Percentiles rank a stretch among this genome's conserved stretches.
phyloP scores from a whole-genome alignment of 2,113 vertebrate species.

The Clarias magur region DNA sequence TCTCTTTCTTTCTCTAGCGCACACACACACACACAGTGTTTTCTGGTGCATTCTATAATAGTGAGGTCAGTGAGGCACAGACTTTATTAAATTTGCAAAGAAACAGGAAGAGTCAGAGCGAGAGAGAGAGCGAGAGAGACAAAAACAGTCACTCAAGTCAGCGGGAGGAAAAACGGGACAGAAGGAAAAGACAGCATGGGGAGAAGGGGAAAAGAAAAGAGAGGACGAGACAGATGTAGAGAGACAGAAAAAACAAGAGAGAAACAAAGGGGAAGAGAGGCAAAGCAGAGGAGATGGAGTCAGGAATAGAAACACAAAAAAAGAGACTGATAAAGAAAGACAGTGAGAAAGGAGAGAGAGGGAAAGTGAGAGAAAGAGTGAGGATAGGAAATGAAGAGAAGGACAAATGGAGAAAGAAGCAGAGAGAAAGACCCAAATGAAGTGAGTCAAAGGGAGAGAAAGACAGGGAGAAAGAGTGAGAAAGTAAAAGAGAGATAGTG shows the following conservation, averaged over 20 bases:
- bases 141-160: background rate
- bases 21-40: background rate
- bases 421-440: background rate
- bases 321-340: background rate
- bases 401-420: background rate
- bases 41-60: slow-evolving; percentile 14
- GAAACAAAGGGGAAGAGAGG: background rate
- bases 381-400: background rate
- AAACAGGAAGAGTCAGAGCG: background rate
- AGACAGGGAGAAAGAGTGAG: background rate
- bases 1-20: background rate
- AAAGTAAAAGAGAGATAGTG: background rate
- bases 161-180: background rate
- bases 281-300: too few relatives aligned
- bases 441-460: background rate
- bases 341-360: background rate
- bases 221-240: background rate
- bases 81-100: slow-evolving; percentile 26
- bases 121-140: background rate
- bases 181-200: background rate
- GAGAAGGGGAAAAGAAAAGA: background rate
- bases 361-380: background rate
- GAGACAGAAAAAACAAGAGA: background rate
- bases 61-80: slow-evolving; percentile 20
- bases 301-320: background rate